Evolutionary conservation across 2,888 invertebrate genomes (phyloP).

Genomic region (Heliconius ismenius): DNA sequence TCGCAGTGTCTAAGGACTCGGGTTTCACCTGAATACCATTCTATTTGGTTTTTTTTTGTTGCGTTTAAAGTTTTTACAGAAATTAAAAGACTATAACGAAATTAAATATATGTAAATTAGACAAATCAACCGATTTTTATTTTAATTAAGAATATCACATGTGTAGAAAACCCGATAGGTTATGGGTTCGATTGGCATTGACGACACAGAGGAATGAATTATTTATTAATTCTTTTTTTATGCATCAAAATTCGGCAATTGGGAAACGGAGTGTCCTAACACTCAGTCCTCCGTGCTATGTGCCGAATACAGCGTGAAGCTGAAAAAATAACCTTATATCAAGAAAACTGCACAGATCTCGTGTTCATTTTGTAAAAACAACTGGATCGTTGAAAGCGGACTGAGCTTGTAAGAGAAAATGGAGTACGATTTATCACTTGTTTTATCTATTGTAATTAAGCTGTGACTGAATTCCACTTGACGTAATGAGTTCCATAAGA

Average conservation of each 20-base stretch:
- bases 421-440: conserved; percentile 1
- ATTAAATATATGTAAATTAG: too few species aligned
- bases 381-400: not conserved
- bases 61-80: not conserved
- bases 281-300: too few species aligned
- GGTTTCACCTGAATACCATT: not conserved
- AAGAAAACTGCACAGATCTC: not conserved
- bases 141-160: too few species aligned
- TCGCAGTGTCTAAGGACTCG: not conserved
- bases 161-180: not conserved
- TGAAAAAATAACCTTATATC: not conserved
- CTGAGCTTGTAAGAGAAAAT: not conserved
- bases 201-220: not conserved
- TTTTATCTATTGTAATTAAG: conserved; percentile 33
- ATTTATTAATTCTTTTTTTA: too few species aligned
- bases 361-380: not conserved
- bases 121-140: not conserved
- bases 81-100: not conserved
- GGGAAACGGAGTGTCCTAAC: too few species aligned
- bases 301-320: too few species aligned
- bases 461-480: conserved; percentile 38
- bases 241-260: too few species aligned
- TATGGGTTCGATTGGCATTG: too few species aligned
- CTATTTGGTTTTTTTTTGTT: not conserved
- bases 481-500: conserved; percentile 42